Percentiles rank a stretch among this genome's conserved stretches.
Conservation (phyloP, 2,888 invertebrate species). For the Habrosyne pyritoides region DNA sequence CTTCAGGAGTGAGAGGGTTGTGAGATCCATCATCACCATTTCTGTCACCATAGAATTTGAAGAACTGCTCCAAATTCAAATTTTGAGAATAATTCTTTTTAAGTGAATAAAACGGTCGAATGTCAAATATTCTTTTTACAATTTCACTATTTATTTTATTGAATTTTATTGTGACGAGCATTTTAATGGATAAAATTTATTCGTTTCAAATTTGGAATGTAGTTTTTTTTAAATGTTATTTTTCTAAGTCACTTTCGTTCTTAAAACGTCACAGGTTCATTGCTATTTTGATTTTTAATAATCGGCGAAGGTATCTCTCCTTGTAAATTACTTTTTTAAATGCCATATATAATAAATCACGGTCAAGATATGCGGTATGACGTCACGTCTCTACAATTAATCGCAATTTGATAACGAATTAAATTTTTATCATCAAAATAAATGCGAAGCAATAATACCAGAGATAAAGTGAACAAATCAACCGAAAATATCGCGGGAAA, state of each 20-base stretch:
- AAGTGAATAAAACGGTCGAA: constrained; percentile 33
- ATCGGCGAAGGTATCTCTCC: not conserved
- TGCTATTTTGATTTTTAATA: constrained; percentile 8
- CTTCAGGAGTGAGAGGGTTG: constrained; percentile 51
- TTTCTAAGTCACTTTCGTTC: not conserved
- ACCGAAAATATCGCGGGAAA: too few relatives aligned
- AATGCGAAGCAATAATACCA: not conserved
- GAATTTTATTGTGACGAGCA: constrained; percentile 39
- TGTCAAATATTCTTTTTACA: constrained; percentile 40
- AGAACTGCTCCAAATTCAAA: constrained; percentile 49
- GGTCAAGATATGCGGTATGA: not conserved
- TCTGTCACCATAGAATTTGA: constrained; percentile 63
- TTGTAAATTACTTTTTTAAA: not conserved
- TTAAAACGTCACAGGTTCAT: not conserved
- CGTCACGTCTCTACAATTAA: not conserved
- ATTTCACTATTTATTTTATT: constrained; percentile 34
- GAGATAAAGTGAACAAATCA: not conserved
- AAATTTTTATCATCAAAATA: not conserved
- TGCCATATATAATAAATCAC: constrained; percentile 2
- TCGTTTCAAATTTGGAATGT: not conserved
- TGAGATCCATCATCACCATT: constrained; percentile 43
- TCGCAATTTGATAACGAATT: not conserved
- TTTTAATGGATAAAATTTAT: constrained; percentile 16
- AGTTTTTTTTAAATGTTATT: not conserved
- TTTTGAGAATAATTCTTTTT: constrained; percentile 42